Percentiles rank a stretch among this genome's conserved stretches.
Conservation (phyloP, 92 coral and sea anemone species). For the Actinernus sp. region DNA sequence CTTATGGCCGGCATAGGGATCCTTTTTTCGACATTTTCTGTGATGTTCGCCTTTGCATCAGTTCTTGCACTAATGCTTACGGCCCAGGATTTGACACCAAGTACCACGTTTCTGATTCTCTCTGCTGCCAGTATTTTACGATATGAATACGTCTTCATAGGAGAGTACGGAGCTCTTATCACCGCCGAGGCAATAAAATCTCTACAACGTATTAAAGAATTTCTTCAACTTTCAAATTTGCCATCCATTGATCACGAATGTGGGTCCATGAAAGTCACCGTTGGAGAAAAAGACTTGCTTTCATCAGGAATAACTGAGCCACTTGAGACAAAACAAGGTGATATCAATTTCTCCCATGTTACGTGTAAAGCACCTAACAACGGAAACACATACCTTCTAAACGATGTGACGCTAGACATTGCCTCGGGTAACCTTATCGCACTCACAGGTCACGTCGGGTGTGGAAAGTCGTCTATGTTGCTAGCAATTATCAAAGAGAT, state of each 20-base stretch:
- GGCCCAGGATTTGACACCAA: neutral
- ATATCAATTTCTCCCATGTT: neutral
- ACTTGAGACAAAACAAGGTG: too few relatives aligned
- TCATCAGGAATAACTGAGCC: too few relatives aligned
- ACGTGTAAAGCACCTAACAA: neutral
- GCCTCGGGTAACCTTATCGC: conserved; percentile 21
- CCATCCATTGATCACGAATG: neutral
- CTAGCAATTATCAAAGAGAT: neutral
- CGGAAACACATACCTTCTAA: neutral
- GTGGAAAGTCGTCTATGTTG: conserved; percentile 8
- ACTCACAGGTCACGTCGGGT: conserved; percentile 39
- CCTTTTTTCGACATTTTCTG: conserved; percentile 1
- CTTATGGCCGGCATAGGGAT: conserved; percentile 4
- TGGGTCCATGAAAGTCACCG: too few relatives aligned
- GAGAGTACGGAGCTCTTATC: neutral
- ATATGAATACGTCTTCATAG: too few relatives aligned
- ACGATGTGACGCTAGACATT: conserved; percentile 6
- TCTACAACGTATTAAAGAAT: neutral
- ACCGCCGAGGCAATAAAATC: neutral
- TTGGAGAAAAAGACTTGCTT: too few relatives aligned
- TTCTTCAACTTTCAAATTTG: neutral
- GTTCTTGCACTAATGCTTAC: conserved; percentile 3
- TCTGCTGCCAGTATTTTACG: neutral
- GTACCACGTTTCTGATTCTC: conserved; percentile 13
- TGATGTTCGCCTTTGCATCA: conserved; percentile 4